Conservation (phyloP, 2,888 invertebrate genomes). For the Biston stratarius region DNA sequence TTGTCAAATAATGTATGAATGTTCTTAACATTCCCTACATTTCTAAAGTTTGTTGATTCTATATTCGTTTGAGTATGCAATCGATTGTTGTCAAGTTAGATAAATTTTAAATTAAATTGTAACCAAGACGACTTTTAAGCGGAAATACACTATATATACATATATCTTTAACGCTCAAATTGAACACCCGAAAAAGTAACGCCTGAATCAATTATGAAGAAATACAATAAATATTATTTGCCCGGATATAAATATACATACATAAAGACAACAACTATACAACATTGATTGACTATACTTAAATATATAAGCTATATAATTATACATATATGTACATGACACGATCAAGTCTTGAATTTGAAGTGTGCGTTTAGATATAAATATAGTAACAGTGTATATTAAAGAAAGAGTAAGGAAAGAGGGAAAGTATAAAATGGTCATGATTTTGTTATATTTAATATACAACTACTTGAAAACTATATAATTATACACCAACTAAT, state of each 20-base stretch:
- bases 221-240: neutral
- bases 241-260: conserved; percentile 3
- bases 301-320: conserved; percentile 47
- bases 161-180: no score
- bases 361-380: conserved; percentile 75
- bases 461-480: conserved; percentile 48
- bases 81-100: neutral
- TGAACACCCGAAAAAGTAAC: no score
- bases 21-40: conserved; percentile 67
- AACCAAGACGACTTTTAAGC: no score
- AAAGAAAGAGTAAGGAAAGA: conserved; percentile 24
- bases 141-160: no score
- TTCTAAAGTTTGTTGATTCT: conserved; percentile 30
- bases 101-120: no score
- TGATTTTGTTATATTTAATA: conserved; percentile 49
- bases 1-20: conserved; percentile 78
- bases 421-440: conserved; percentile 53
- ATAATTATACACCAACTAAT: conserved; percentile 52
- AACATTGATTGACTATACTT: conserved; percentile 60
- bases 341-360: conserved; percentile 79
- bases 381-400: conserved; percentile 48
- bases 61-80: neutral
- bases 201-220: neutral
- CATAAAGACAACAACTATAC: conserved; percentile 73
- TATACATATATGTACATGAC: conserved; percentile 68